These are phyloP conservation scores for Tachycineta bicolor DNA, from an alignment of 2,113 vertebrate species.

Conservation along the genomic window DNA sequence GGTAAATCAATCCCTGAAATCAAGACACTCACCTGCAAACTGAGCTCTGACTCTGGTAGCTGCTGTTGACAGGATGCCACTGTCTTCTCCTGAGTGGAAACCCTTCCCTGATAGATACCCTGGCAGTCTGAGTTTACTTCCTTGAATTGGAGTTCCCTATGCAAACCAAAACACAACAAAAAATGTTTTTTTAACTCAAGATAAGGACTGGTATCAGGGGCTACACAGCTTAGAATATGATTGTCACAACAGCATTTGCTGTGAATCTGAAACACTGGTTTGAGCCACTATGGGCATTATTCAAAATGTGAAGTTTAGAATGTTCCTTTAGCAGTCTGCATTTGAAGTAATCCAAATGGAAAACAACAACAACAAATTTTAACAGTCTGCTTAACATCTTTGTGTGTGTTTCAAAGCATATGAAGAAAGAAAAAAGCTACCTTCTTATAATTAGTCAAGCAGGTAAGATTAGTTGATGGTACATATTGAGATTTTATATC, in stretches of 20 bases:
- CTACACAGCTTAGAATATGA: not conserved
- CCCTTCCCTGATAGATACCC: constrained; percentile 96
- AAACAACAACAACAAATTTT: not conserved
- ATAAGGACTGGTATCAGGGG: not conserved
- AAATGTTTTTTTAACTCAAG: not conserved
- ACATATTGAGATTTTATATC: not conserved
- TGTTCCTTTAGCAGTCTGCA: not conserved
- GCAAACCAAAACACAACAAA: not conserved
- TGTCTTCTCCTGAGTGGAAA: constrained; percentile 92
- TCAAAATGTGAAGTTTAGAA: not conserved
- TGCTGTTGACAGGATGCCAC: constrained; percentile 86
- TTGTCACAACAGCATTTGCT: not conserved
- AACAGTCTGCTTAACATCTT: not conserved
- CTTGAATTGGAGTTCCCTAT: constrained; percentile 91
- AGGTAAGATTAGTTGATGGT: constrained; percentile 38
- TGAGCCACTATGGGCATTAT: not conserved
- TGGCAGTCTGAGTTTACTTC: constrained; percentile 93
- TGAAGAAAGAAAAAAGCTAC: not conserved
- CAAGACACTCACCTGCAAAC: constrained; percentile 77
- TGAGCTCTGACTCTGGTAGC: constrained; percentile 88
- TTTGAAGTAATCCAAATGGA: not conserved
- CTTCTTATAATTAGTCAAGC: constrained; percentile 6
- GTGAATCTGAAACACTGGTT: not conserved
- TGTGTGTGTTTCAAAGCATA: not conserved
- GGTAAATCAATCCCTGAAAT: not conserved